Conservation (phyloP, 23 tunicate species). For the Halocynthia aurantium region DNA sequence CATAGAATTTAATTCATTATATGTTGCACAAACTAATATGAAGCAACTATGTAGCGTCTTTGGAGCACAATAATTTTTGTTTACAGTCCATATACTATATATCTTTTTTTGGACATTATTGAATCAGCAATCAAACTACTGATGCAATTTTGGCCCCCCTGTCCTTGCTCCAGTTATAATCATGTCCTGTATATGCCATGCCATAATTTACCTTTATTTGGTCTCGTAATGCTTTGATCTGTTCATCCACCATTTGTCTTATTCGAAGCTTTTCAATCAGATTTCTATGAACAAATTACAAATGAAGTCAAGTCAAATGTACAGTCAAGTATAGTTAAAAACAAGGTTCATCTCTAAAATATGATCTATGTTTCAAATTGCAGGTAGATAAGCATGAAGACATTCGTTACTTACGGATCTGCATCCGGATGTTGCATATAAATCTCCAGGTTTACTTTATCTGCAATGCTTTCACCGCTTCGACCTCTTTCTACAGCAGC, state of each 20-base stretch:
- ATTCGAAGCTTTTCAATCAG: slow-evolving; percentile 7
- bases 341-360: neutral
- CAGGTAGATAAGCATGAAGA: neutral
- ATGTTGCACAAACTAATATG: neutral
- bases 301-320: neutral
- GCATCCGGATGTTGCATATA: slow-evolving; percentile 1
- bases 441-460: slow-evolving; percentile 13
- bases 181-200: too few species aligned
- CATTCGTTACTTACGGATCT: slow-evolving; percentile 13
- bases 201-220: slow-evolving; percentile 15
- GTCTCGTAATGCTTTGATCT: neutral
- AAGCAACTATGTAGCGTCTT: too few species aligned
- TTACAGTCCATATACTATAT: neutral
- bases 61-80: too few species aligned
- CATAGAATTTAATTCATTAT: neutral
- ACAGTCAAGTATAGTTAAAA: neutral
- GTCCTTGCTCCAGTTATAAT: too few species aligned
- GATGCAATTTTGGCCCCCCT: too few species aligned
- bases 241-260: slow-evolving; percentile 27
- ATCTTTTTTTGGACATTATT: too few species aligned
- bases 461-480: slow-evolving; percentile 28
- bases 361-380: neutral
- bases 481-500: slow-evolving; percentile 49
- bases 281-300: neutral
- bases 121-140: too few species aligned